Percentiles rank a stretch among this genome's conserved stretches.
These are phyloP conservation scores for Chalcosyrphus nemorum DNA, from an alignment of 2,888 invertebrate genomes.

Conservation along the genomic window DNA sequence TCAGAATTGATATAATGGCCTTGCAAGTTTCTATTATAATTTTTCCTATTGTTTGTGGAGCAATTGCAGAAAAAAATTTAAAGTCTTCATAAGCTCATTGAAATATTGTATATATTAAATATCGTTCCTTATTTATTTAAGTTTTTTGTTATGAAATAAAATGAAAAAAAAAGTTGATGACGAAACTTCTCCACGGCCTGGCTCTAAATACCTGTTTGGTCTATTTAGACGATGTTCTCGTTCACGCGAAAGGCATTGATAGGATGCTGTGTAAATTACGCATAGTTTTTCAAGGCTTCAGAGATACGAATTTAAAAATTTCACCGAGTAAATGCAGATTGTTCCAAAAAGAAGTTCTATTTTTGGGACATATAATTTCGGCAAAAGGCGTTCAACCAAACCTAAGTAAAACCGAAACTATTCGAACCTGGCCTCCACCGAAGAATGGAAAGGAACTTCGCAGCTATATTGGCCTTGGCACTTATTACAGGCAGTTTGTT, in stretches of 20 bases:
- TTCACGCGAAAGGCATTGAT: neutral
- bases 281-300: too few species aligned
- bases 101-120: too few species aligned
- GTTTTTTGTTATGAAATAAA: too few species aligned
- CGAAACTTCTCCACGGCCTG: neutral
- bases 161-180: too few species aligned
- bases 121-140: too few species aligned
- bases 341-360: slow-evolving; percentile 11
- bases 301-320: too few species aligned
- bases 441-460: neutral
- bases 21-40: neutral
- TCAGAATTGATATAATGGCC: neutral
- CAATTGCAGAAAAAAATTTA: too few species aligned
- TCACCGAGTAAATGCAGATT: neutral
- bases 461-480: neutral
- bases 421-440: neutral
- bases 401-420: neutral
- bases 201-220: neutral
- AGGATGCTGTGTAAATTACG: too few species aligned
- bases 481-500: neutral
- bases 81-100: too few species aligned
- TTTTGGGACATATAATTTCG: slow-evolving; percentile 20
- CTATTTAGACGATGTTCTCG: neutral
- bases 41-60: neutral
- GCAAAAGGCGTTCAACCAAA: slow-evolving; percentile 6